Conservation (phyloP, 2,797 vertebrate species). For the Hydrolagus colliei region DNA sequence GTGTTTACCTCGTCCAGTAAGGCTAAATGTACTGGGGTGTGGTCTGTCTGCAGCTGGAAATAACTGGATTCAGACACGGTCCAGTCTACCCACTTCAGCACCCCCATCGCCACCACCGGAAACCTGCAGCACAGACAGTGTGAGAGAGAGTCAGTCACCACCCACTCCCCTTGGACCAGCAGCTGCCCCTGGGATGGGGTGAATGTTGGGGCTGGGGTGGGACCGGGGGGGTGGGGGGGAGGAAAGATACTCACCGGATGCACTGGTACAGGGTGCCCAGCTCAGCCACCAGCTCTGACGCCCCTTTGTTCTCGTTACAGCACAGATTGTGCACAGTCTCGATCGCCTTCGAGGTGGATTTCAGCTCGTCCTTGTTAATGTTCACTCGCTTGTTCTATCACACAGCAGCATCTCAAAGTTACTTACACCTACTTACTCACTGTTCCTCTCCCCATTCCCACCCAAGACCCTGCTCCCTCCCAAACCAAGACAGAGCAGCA, state of each 20-base stretch:
- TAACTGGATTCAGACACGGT: conserved; percentile 93
- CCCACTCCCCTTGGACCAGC: no score
- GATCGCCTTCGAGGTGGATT: conserved; percentile 91
- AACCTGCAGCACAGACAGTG: conserved; percentile 58
- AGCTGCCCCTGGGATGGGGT: no score
- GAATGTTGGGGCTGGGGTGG: no score
- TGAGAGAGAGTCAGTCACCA: no score
- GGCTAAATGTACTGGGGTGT: conserved; percentile 90
- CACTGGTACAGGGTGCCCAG: conserved; percentile 93
- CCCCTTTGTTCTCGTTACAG: conserved; percentile 97
- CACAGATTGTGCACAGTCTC: conserved; percentile 93
- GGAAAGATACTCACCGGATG: conserved; percentile 65
- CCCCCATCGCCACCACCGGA: conserved; percentile 95
- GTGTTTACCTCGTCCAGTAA: conserved; percentile 79
- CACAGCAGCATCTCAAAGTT: not conserved
- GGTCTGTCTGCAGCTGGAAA: conserved; percentile 96
- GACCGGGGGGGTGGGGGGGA: no score
- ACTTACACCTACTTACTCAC: not conserved
- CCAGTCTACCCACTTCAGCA: conserved; percentile 97
- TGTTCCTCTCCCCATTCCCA: no score
- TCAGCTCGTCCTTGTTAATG: conserved; percentile 95
- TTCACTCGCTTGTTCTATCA: conserved; percentile 87
- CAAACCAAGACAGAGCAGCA: no score
- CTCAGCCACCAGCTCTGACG: conserved; percentile 90
- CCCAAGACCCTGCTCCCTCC: no score